phyloP scores from a whole-genome alignment of 2,797 vertebrate genomes.

The Tarsius wallacei region DNA sequence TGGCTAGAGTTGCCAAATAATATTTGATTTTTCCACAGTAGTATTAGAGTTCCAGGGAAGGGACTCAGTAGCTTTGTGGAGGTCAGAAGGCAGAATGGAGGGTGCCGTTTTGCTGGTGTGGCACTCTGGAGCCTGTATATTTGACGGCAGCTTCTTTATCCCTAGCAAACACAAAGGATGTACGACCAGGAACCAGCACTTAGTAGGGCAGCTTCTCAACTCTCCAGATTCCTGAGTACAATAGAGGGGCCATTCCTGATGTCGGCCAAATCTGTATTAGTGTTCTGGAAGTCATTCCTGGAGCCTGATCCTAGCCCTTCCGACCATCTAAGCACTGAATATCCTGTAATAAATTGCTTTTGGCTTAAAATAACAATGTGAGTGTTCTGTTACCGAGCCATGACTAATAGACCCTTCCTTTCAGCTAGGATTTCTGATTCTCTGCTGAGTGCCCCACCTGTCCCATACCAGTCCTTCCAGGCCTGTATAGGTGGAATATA shows the following conservation, averaged over 20 bases:
- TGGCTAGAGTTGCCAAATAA: too few species aligned
- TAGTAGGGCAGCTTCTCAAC: not conserved
- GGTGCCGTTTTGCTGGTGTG: not conserved
- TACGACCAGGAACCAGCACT: not conserved
- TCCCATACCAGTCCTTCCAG: not conserved
- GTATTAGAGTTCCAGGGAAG: not conserved
- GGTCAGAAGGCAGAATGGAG: not conserved
- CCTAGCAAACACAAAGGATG: not conserved
- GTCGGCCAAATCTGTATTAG: not conserved
- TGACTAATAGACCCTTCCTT: not conserved
- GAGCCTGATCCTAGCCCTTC: not conserved
- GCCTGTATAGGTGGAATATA: too few species aligned
- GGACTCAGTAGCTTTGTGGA: not conserved
- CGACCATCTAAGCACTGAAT: not conserved
- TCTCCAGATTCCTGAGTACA: not conserved
- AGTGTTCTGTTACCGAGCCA: not conserved
- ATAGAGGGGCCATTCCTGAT: accelerated
- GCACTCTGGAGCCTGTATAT: not conserved
- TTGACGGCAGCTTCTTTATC: not conserved
- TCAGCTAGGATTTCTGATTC: not conserved
- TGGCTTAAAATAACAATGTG: not conserved
- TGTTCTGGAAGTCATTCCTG: not conserved
- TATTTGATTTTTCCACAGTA: not conserved
- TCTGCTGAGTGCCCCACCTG: not conserved
- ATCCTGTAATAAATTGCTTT: not conserved